Evolutionary conservation across 1,140 invertebrate genomes (phyloP).

Genomic region (Caerostris extrusa): DNA sequence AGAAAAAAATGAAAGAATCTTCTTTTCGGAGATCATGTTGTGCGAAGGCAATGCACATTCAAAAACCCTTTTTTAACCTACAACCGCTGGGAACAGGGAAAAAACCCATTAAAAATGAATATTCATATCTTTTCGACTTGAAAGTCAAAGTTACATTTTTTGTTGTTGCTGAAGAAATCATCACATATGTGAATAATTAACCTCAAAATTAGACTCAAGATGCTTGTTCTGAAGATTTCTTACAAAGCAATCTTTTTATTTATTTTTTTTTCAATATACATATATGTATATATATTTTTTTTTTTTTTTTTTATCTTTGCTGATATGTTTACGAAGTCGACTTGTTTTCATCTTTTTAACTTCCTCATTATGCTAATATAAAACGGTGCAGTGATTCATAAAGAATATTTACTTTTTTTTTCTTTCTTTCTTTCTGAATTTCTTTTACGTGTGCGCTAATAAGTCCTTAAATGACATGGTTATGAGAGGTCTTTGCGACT

Average conservation of each 20-base stretch:
- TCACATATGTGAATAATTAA: slow-evolving; percentile 71
- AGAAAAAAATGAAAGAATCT: slow-evolving; percentile 26
- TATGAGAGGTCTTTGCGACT: background rate
- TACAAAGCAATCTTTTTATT: slow-evolving; percentile 47
- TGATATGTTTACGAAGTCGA: background rate
- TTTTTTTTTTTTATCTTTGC: background rate
- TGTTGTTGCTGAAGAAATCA: slow-evolving; percentile 28
- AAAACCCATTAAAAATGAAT: slow-evolving; percentile 75
- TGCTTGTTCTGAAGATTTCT: background rate
- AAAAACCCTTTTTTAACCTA: background rate
- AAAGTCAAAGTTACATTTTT: background rate
- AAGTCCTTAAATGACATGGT: slow-evolving; percentile 72
- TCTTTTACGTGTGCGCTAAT: slow-evolving; percentile 49
- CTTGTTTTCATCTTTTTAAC: slow-evolving; percentile 71
- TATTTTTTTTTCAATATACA: background rate
- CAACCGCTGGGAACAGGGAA: slow-evolving; percentile 29
- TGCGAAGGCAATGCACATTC: slow-evolving; percentile 47
- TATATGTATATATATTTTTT: background rate
- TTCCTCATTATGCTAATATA: slow-evolving; percentile 74
- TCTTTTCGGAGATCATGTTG: slow-evolving; percentile 14
- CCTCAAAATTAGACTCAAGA: slow-evolving; percentile 64
- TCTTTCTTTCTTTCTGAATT: background rate
- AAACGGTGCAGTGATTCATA: slow-evolving; percentile 45
- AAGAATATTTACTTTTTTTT: slow-evolving; percentile 23
- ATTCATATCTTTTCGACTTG: slow-evolving; percentile 50